A percentile compares a stretch with the other conserved stretches of the same genome.
These are phyloP conservation scores for Psilopogon haemacephalus DNA, from an alignment of 2,113 vertebrate genomes.

Conservation along the genomic window DNA sequence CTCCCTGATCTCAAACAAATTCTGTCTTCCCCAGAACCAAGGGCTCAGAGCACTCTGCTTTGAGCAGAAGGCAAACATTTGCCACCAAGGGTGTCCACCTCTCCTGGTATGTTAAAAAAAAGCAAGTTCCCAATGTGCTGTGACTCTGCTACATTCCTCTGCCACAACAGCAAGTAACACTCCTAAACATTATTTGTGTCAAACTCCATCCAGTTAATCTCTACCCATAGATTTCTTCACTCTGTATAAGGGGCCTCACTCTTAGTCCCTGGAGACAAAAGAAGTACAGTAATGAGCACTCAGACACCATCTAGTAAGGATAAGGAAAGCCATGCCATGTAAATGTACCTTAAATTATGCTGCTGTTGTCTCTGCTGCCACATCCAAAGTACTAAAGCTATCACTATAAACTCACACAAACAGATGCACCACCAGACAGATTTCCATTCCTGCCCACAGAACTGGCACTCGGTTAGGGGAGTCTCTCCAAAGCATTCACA, in stretches of 20 bases:
- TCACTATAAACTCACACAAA: background rate
- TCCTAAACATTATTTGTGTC: background rate
- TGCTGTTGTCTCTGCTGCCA: background rate
- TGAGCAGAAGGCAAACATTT: background rate
- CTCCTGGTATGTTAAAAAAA: background rate
- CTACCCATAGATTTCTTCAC: background rate
- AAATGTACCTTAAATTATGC: background rate
- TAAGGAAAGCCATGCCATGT: accelerated
- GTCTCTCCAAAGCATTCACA: background rate
- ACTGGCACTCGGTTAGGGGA: background rate
- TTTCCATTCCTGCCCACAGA: background rate
- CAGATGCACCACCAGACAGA: background rate
- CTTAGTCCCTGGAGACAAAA: background rate
- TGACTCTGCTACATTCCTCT: background rate
- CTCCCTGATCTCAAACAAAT: background rate
- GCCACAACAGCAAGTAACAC: background rate
- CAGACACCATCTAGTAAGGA: background rate
- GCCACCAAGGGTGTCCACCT: background rate
- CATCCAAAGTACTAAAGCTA: background rate
- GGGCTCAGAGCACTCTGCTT: background rate
- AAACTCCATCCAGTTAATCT: background rate
- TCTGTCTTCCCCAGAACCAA: background rate
- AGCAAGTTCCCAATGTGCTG: background rate
- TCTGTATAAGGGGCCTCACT: background rate
- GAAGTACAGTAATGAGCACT: background rate